phyloP scores from a whole-genome alignment of 1,140 invertebrate genomes.

The Plutomurus gul region DNA sequence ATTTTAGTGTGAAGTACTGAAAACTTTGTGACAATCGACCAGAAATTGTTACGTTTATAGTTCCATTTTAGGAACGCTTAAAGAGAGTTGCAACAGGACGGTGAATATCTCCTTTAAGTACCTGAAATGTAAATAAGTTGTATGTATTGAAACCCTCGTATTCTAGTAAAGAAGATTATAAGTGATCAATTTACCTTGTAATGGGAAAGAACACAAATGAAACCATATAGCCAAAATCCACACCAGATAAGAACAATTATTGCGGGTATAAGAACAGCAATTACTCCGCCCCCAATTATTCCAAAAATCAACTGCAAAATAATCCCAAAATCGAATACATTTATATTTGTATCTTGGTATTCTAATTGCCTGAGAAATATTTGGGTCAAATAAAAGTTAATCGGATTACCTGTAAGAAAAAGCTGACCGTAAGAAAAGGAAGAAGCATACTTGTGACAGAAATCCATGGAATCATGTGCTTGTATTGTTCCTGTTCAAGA shows the following conservation, averaged over 20 bases:
- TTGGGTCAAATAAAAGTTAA: neutral
- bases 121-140: conserved; percentile 34
- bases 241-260: conserved; percentile 52
- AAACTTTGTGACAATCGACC: too few relatives aligned
- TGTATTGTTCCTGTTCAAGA: conserved; percentile 49
- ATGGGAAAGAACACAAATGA: conserved; percentile 52
- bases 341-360: neutral
- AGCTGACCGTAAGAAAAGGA: conserved; percentile 47
- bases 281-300: conserved; percentile 40
- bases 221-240: conserved; percentile 50
- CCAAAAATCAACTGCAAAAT: conserved; percentile 47
- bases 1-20: too few relatives aligned
- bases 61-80: neutral
- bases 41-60: neutral
- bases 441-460: conserved; percentile 46
- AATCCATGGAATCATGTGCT: conserved; percentile 54
- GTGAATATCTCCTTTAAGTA: conserved; percentile 54
- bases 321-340: neutral
- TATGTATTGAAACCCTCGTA: neutral
- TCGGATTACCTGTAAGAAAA: conserved; percentile 45
- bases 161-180: neutral
- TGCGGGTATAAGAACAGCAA: conserved; percentile 45
- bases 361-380: neutral
- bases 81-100: conserved; percentile 44
- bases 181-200: conserved; percentile 42